Evolutionary conservation across 2,888 invertebrate genomes (phyloP), one percentile per base, ranked within the genome.

Genomic region (Nysson spinosus): DNA sequence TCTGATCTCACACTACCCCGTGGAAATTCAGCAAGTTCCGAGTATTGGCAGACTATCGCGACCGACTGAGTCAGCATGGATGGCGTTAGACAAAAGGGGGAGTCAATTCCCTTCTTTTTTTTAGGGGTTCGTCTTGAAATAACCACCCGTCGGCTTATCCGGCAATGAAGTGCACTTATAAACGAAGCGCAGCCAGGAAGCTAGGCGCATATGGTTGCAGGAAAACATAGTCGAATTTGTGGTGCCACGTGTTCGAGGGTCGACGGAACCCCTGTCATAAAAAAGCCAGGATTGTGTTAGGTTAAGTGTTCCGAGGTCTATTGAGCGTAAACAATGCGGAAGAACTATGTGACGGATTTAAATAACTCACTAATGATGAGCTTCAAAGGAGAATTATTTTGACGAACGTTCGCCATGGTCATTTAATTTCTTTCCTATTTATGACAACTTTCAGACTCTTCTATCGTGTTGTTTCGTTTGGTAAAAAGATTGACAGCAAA

Each of bases 81-180:
- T 34, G 32, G 56, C 20, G 60, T 60, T 60, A 60, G 50, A 65
- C 60, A 55, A 62, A 66, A 66, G 66, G 19, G 34, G 40, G 37
- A 44, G 35, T 37, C 60, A 47, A 66, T 54, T 55, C 60, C 42
- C 22, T 49, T 26, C 3, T 49, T 44, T 51, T 39, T 55, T 34
- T 49, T 47, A 42, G 16, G 56, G 52, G 58, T 61, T 69, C 58
- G 54, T 62, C 76, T 69, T 56, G 70, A 75, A 75, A 75, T 75
- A 75, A 73, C 76, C 72, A 63, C 47, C 57, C 69, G 57, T 42
- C 44, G 65, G 55, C 49, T 50, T 40, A 40, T 32, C 20, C 16
- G 28, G 26, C 57, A 55, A 69, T 72, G 61, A 52, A 69, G 75
- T 74, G 76, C 63, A 74, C 66, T 75, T 65, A 37, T 52, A 52